Percentiles rank a stretch among this genome's conserved stretches.
Conservation (phyloP, 2,888 invertebrate genomes). For the Ligdia adustata region DNA sequence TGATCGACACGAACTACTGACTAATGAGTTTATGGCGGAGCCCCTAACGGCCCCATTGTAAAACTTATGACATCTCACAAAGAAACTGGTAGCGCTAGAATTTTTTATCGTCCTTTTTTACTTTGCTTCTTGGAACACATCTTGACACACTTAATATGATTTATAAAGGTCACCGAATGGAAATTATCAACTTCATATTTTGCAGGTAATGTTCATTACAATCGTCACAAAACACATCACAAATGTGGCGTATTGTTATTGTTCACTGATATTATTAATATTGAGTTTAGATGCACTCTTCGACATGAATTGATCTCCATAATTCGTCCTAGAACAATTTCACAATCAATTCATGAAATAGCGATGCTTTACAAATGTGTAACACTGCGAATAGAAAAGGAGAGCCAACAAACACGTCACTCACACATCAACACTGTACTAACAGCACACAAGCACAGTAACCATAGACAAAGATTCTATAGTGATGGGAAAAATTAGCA, state of each 20-base stretch:
- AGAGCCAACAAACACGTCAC: slow-evolving; percentile 33
- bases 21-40: slow-evolving; percentile 78
- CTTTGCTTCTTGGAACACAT: slow-evolving; percentile 51
- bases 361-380: slow-evolving; percentile 55
- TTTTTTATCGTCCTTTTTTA: slow-evolving; percentile 52
- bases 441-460: not conserved
- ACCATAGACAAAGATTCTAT: not conserved
- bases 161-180: slow-evolving; percentile 72
- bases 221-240: slow-evolving; percentile 29
- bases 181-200: slow-evolving; percentile 63
- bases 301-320: slow-evolving; percentile 3
- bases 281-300: not conserved
- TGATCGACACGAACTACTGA: slow-evolving; percentile 56
- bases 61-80: slow-evolving; percentile 58
- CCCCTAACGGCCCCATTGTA: slow-evolving; percentile 78
- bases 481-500: not conserved
- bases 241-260: not conserved
- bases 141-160: slow-evolving; percentile 61
- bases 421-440: not conserved
- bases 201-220: slow-evolving; percentile 39
- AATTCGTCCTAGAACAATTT: slow-evolving; percentile 23
- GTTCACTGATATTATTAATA: not conserved
- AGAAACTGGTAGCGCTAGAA: slow-evolving; percentile 56
- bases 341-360: slow-evolving; percentile 41
- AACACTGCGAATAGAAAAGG: slow-evolving; percentile 66